Evolutionary conservation across 2,797 vertebrate genomes (phyloP).

Genomic region (Meriones psammophilus): DNA sequence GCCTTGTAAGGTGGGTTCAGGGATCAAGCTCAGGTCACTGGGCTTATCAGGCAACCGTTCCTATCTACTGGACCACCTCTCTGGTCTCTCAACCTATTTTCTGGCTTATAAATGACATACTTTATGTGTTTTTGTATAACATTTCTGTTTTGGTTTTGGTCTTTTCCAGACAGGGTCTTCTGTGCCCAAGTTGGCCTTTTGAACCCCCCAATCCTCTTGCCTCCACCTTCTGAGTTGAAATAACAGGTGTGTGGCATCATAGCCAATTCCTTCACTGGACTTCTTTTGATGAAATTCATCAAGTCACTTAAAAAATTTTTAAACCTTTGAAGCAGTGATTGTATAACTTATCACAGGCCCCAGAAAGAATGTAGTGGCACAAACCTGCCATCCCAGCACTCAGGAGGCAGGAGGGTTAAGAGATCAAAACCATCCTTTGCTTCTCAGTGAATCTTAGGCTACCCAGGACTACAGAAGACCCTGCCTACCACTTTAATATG

Average conservation of each 20-base stretch:
- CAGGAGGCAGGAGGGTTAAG: background rate
- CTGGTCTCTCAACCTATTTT: background rate
- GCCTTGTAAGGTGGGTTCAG: background rate
- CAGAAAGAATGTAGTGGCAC: background rate
- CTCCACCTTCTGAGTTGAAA: background rate
- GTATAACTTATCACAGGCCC: background rate
- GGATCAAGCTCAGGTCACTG: background rate
- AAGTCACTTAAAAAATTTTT: background rate
- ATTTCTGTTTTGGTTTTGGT: background rate
- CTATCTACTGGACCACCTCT: background rate
- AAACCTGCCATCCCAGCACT: background rate
- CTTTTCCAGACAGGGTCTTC: background rate
- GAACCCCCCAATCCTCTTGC: background rate
- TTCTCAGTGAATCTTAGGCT: background rate
- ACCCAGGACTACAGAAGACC: background rate
- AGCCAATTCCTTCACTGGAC: background rate
- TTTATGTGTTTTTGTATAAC: background rate
- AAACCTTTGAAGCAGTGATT: background rate
- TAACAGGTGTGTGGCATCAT: background rate
- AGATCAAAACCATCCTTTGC: background rate
- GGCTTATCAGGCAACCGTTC: background rate
- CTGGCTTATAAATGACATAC: background rate
- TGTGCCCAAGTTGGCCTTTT: background rate
- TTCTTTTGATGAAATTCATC: background rate
- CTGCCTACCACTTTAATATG: too few relatives aligned